A percentile compares a stretch with the other conserved stretches of the same genome.
Evolutionary conservation across 2,888 invertebrate genomes (phyloP).

Genomic region (Schizaphis graminum): DNA sequence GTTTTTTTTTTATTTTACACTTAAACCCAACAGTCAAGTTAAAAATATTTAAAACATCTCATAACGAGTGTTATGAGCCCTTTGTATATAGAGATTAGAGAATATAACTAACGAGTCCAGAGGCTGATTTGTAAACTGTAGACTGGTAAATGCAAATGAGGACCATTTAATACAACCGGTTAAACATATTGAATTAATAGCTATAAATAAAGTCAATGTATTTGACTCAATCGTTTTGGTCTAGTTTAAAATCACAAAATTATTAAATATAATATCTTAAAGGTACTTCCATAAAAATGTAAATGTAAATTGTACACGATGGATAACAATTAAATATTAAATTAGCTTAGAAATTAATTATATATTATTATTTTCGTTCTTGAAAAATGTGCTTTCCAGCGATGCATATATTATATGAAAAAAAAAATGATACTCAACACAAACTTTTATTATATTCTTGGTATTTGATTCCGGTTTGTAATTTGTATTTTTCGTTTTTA

Average conservation of each 20-base stretch:
- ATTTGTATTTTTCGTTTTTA: not conserved
- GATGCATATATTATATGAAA: not conserved
- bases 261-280: not conserved
- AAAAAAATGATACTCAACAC: not conserved
- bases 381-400: not conserved
- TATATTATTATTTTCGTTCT: not conserved
- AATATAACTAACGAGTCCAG: slow-evolving; percentile 32
- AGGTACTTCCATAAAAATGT: not conserved
- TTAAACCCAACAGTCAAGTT: not conserved
- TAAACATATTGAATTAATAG: slow-evolving; percentile 28
- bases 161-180: slow-evolving; percentile 49
- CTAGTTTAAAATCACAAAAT: not conserved
- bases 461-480: not conserved
- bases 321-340: not conserved
- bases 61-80: slow-evolving; percentile 25
- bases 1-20: not conserved
- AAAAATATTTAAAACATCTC: not conserved
- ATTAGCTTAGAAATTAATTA: not conserved
- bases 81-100: not conserved
- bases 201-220: slow-evolving; percentile 30
- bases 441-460: not conserved
- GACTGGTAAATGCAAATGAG: slow-evolving; percentile 57
- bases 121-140: slow-evolving; percentile 26
- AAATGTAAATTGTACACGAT: not conserved
- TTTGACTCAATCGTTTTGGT: slow-evolving; percentile 34